Evolutionary conservation across 2,113 vertebrate genomes (phyloP), one percentile per base, ranked within the genome.

Genomic region (Megaptera novaeangliae): DNA sequence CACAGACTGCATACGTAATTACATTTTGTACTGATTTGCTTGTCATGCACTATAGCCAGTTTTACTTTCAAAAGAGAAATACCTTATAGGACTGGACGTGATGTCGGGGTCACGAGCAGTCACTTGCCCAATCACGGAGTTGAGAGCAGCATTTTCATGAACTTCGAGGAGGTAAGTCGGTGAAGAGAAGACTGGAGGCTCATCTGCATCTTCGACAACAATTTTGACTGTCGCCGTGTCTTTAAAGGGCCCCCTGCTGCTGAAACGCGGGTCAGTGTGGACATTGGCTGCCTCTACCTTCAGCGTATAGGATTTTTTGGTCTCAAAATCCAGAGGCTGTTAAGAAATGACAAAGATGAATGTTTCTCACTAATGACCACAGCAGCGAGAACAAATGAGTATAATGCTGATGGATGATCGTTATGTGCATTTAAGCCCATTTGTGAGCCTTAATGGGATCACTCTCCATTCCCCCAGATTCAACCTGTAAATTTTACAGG

Each of bases 321-420:
- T 99, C 99, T 99, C 99, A 87, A 99, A 99, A 98, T 99, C 99
- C 98, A 99, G 98, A 21, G 99, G 99, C 99, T 99, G 99, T 84
- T 97, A 98, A 92, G 98, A 98, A 94, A 98, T 95, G 98, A 99
- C 98, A 99, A 96, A 98, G 99, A 99, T 57, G 93, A 98, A 99
- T 98, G 97, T 41, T n/a, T 98, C 97, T 98, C 96, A 98, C 97
- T 98, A 98, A 98, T 98, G 98, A 98, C 92, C 95, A 91, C 75
- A 96, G 97, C 98, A 97, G 97, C 97, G 97, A 98, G 98, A 98
- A 98, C 97, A 98, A 98, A 98, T 88, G 94, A 95, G 91, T 21
- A 0, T 92, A 97, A 98, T 96, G 94, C 94, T 98, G 98, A 98
- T 96, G 95, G 98, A 98, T 98, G 98, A 97, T 98, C 97, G 93